Evolutionary conservation across 2,113 vertebrate genomes (phyloP), one percentile per base, ranked within the genome.

Genomic region (Gambusia holbrooki): DNA sequence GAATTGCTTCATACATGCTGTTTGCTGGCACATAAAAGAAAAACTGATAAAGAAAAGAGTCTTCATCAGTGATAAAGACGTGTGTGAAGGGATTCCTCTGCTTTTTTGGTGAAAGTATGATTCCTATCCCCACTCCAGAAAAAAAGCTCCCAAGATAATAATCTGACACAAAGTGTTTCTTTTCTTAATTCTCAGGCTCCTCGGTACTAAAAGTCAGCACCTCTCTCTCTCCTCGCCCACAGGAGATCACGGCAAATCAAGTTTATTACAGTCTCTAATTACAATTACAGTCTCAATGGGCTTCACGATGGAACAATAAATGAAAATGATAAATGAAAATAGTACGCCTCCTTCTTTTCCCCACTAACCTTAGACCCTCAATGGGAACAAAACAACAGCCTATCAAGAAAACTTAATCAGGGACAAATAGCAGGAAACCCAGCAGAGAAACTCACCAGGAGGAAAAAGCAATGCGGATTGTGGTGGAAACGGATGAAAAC

Each of bases 221-320:
- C 72, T 77, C 64, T 69, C 64, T 69, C 29, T 66, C 63, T 48
- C 79, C 64, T 77, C 54, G 7, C 82, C 82, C 83, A 77, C 86
- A 82, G 81, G 84, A 81, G 74, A 81, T 76, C 81, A 60, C 80
- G 71, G 81, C 84, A 88, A 90, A 92, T 92, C 83, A 89, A 83
- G 71, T 91, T 89, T 86, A 86, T 91, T 86, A 89, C 42, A 79
- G 78, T 63, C 73, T 67, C 81, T 89, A 87, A 91, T 92, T 90
- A 82, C 80, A 91, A 87, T 91, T 87, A 88, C 35, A 33, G 86
- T 86, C 90, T 88, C 90, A 73, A 74, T 77, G 71, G 84, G 74
- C 70, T 77, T 86, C 79, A 77, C 74, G 79, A 66, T 82, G 73
- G 81, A 87, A 88, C 77, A 86, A 83, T 83, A 88, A 76, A 86